These are phyloP conservation scores for Morinoia aosen DNA, from an alignment of 2,888 invertebrate genomes.

Conservation along the genomic window DNA sequence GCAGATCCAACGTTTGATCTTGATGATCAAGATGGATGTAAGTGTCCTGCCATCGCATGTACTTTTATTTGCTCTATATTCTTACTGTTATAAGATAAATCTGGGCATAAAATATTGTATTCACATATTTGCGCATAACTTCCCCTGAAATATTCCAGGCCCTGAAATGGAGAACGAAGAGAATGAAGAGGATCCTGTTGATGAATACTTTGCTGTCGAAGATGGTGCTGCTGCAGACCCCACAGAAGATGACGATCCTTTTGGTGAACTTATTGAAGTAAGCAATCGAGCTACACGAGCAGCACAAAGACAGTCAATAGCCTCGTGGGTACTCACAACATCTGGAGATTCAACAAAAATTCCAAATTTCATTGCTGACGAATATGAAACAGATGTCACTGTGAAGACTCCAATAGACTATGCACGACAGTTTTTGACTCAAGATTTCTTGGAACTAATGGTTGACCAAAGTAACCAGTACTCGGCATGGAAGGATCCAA, in stretches of 20 bases:
- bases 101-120: too few relatives aligned
- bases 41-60: not conserved
- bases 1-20: conserved; percentile 9
- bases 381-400: not conserved
- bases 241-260: not conserved
- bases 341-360: not conserved
- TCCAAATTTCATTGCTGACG: not conserved
- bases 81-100: too few relatives aligned
- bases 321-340: not conserved
- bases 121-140: too few relatives aligned
- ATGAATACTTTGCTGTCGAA: not conserved
- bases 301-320: not conserved
- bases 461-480: conserved; percentile 43
- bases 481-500: conserved; percentile 47
- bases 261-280: not conserved
- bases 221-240: not conserved
- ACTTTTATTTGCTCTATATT: too few relatives aligned
- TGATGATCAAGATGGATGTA: not conserved
- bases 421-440: conserved; percentile 37
- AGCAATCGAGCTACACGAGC: not conserved
- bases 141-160: too few relatives aligned
- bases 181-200: not conserved
- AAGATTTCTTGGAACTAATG: conserved; percentile 35
- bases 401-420: conserved; percentile 39
- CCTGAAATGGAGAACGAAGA: not conserved